Conservation (phyloP, 2,888 invertebrate species). For the Epistrophe grossulariae region DNA sequence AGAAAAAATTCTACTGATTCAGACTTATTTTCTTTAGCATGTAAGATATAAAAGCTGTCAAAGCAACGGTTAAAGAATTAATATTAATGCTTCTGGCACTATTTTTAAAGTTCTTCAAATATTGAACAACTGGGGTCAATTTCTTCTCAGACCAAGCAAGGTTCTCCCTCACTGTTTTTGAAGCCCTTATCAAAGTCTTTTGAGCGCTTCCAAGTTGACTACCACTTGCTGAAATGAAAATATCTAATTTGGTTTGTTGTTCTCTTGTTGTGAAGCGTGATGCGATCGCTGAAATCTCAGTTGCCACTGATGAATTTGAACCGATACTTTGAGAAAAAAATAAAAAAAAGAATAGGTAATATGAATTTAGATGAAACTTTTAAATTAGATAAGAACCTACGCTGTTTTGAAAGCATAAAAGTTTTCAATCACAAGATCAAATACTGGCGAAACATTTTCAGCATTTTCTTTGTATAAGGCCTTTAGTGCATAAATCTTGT, state of each 20-base stretch:
- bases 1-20: slow-evolving; percentile 7
- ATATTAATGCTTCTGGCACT: slow-evolving; percentile 23
- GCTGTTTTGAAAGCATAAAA: slow-evolving; percentile 77
- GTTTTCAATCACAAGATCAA: slow-evolving; percentile 84
- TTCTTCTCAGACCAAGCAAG: slow-evolving; percentile 79
- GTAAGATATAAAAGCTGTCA: slow-evolving; percentile 43
- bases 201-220: slow-evolving; percentile 79
- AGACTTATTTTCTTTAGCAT: slow-evolving; percentile 18
- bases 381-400: slow-evolving; percentile 78
- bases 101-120: slow-evolving; percentile 72
- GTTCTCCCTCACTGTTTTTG: slow-evolving; percentile 80
- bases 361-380: neutral
- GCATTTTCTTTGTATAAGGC: slow-evolving; percentile 85
- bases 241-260: slow-evolving; percentile 78
- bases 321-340: slow-evolving; percentile 79
- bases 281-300: slow-evolving; percentile 81
- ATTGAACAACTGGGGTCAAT: slow-evolving; percentile 78
- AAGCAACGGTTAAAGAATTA: slow-evolving; percentile 28
- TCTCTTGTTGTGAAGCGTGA: slow-evolving; percentile 80
- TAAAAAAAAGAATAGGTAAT: neutral
- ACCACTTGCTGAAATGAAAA: slow-evolving; percentile 78
- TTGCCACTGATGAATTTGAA: slow-evolving; percentile 79
- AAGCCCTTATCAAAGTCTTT: slow-evolving; percentile 78
- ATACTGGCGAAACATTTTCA: slow-evolving; percentile 85
- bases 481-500: slow-evolving; percentile 80